Evolutionary conservation across 2,888 invertebrate genomes (phyloP), one percentile per base, ranked within the genome.

Genomic region (Chaitophorus viminalis): DNA sequence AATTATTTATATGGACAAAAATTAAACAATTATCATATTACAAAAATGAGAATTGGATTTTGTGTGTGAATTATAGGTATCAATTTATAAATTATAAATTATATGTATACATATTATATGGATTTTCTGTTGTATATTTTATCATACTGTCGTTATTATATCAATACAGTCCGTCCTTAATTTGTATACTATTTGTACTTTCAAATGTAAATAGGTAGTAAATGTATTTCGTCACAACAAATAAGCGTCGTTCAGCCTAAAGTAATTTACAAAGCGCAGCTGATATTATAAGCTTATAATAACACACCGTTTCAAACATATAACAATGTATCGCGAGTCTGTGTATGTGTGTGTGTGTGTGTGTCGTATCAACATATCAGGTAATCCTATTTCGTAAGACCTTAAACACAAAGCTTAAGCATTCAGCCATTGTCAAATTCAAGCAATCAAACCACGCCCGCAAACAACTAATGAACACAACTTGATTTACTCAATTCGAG

Each of bases 401-500:
- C n/a, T 31, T 46, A 11, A 21, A 72, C 11, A 31, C 25, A 52
- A 82, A 82, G 82, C 82, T 70, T 52, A 82, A 70, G 81, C 81
- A 29, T 70, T 81, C 81, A 31, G 60, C 68, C 21, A 33, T 54
- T 36, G 54, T 74, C 54, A 31, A 72, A 72, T n/a, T 82, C 33
- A 74, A 72, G 82, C 75, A 18, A 75, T 75, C 11, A 31, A 75
- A 39, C 54, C 36, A n/a, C 54, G 36, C n/a, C 54, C 33, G 21
- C 72, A 60, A 54, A 17, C 52, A n/a, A 54, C 65, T 75, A 65
- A 39, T 74, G 46, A 18, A 21, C 46, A 31, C 9, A 31, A 52
- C 82, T 54, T 52, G 6, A 72, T 79, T 87, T 87, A 87, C 86
- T 87, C 86, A 25, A 18, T 74, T 74, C 39, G 29, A 21, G 65